phyloP scores from a whole-genome alignment of 2,888 invertebrate genomes.

The Phanerotoma sp. region DNA sequence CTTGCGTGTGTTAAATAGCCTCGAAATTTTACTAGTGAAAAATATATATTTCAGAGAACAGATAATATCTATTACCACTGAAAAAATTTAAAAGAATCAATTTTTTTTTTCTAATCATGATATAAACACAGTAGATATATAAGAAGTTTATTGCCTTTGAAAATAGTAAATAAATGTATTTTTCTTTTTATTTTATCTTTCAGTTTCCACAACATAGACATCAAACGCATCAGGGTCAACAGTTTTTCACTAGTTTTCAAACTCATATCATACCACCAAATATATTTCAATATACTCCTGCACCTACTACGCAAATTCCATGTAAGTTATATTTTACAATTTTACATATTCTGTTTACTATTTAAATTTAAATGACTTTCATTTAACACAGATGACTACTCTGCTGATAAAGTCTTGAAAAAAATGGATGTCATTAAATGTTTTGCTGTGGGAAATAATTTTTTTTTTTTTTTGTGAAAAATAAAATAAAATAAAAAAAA shows the following conservation, averaged over 20 bases:
- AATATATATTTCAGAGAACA: too few relatives aligned
- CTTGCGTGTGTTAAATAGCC: too few relatives aligned
- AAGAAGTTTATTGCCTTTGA: too few relatives aligned
- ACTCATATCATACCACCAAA: constrained; percentile 41
- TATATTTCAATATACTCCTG: constrained; percentile 40
- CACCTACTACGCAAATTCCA: constrained; percentile 37
- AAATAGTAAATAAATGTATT: too few relatives aligned
- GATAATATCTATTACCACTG: too few relatives aligned
- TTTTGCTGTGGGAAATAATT: neutral
- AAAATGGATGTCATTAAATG: neutral
- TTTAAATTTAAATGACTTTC: neutral
- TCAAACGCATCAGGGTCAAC: constrained; percentile 47
- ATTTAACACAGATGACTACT: neutral
- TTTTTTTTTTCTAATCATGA: too few relatives aligned
- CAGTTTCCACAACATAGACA: constrained; percentile 49
- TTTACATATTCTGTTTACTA: neutral
- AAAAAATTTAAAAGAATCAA: too few relatives aligned
- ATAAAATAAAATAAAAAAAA: too few relatives aligned
- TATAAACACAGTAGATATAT: too few relatives aligned
- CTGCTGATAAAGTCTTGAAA: neutral
- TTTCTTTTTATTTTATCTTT: constrained; percentile 31
- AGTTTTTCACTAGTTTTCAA: constrained; percentile 41
- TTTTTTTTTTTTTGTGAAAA: neutral
- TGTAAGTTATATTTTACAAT: constrained; percentile 38
- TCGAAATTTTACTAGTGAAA: too few relatives aligned